These are phyloP conservation scores for Allobates femoralis DNA, from an alignment of 2,797 vertebrate species.

Conservation along the genomic window DNA sequence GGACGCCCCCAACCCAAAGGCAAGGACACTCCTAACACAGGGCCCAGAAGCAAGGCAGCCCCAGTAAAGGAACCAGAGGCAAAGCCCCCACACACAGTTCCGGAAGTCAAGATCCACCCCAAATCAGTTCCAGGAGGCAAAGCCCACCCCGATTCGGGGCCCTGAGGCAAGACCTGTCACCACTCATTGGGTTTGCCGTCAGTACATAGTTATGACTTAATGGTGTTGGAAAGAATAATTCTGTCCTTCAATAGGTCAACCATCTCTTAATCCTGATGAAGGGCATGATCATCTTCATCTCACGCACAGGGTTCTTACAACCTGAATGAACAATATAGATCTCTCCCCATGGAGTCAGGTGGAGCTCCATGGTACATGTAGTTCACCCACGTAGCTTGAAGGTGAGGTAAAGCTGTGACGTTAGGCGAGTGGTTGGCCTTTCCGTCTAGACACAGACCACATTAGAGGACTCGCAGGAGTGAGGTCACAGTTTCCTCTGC, in stretches of 20 bases:
- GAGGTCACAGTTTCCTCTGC: constrained; percentile 75
- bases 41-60: background rate
- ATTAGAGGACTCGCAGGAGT: constrained; percentile 66
- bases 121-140: too few relatives aligned
- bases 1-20: too few relatives aligned
- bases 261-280: too few relatives aligned
- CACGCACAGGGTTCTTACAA: background rate
- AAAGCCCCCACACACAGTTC: background rate
- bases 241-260: background rate
- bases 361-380: background rate
- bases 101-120: too few relatives aligned
- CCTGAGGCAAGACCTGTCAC: too few relatives aligned
- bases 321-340: background rate
- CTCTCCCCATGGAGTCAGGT: background rate
- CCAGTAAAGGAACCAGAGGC: background rate
- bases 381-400: background rate
- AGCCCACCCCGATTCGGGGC: too few relatives aligned
- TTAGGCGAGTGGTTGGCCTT: constrained; percentile 13
- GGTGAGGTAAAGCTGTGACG: background rate
- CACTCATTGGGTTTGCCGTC: too few relatives aligned
- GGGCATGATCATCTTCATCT: background rate
- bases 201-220: background rate
- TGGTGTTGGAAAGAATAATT: background rate
- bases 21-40: background rate
- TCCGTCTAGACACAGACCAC: constrained; percentile 75